Conservation (phyloP, 53 echinoderm and acorn worm species). For the Echinarachnius parma region DNA sequence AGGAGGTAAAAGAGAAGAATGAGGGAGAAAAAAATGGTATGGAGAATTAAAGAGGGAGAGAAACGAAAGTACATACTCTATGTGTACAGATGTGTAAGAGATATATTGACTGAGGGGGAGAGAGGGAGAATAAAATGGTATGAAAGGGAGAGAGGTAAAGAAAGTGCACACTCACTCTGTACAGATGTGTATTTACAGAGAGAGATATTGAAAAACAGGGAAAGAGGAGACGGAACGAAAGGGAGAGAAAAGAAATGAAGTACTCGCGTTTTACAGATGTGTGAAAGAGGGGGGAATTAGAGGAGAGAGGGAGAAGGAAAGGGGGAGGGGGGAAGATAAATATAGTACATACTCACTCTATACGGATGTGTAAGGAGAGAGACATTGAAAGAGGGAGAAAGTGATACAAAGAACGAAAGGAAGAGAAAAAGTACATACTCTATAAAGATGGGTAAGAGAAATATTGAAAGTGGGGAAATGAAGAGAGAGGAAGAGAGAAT, state of each 20-base stretch:
- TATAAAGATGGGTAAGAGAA: too few species aligned
- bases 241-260: background rate
- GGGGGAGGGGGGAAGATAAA: slow-evolving; percentile 10
- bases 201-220: too few species aligned
- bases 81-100: too few species aligned
- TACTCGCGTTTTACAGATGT: background rate
- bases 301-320: background rate
- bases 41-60: background rate
- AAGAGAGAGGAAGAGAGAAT: too few species aligned
- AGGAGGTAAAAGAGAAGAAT: background rate
- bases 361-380: background rate
- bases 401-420: background rate
- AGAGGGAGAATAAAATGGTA: background rate
- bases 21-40: background rate
- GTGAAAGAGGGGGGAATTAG: background rate
- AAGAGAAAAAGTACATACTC: too few species aligned
- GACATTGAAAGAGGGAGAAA: background rate
- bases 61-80: too few species aligned
- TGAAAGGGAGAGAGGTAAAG: background rate
- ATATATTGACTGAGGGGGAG: too few species aligned
- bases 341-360: too few species aligned
- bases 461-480: too few species aligned
- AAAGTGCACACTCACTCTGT: too few species aligned
- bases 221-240: background rate
- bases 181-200: too few species aligned